Base-by-base conservation (phyloP, 1,140 invertebrate species). In the Panagrolaimus sp. region DNA sequence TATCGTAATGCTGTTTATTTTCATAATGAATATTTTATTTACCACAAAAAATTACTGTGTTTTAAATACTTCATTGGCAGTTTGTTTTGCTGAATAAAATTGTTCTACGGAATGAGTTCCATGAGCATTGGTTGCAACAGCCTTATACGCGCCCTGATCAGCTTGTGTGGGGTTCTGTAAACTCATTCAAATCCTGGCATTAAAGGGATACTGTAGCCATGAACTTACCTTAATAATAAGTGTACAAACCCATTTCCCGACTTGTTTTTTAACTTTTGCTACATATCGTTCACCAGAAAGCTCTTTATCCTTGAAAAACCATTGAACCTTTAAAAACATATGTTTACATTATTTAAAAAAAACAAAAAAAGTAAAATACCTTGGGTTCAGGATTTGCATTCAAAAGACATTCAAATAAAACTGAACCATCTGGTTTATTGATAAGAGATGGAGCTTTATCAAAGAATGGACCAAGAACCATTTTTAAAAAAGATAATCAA, bases 381-480 rank as follows among this genome's bases (percentile, higher is more conserved):
- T n/a, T n/a, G n/a, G 76, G 76, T 65, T 76, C 71, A 9, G 74
- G 75, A 16, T 74, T 74, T 3, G 65, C 74, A 67, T 78, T 78
- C 20, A 68, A 70, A 72, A 76, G 43, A 43, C 75, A 76, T 67
- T 78, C 75, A 25, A 78, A 78, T 4, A 76, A 65, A 20, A 76
- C 76, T 27, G 76, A 78, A 27, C 74, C 74, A 65, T 76, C 74
- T 42, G 74, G 74, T 25, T 62, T 44, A 47, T 76, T 77, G 25
- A 77, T 70, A 31, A 76, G 66, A 14, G 63, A 67, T 5, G 74
- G 74, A n/a, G 70, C 57, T 20, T 63, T 67, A 23, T 75, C 73
- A 57, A 75, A 68, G 43, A 75, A 75, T 9, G 73, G 73, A 8
- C 69, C 67, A 47, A 70, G 47, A 5, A 62, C 69, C 73, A 74